A percentile compares a stretch with the other conserved stretches of the same genome.
Conservation (phyloP, 2,797 vertebrate genomes). For the Ciconia nigra region DNA sequence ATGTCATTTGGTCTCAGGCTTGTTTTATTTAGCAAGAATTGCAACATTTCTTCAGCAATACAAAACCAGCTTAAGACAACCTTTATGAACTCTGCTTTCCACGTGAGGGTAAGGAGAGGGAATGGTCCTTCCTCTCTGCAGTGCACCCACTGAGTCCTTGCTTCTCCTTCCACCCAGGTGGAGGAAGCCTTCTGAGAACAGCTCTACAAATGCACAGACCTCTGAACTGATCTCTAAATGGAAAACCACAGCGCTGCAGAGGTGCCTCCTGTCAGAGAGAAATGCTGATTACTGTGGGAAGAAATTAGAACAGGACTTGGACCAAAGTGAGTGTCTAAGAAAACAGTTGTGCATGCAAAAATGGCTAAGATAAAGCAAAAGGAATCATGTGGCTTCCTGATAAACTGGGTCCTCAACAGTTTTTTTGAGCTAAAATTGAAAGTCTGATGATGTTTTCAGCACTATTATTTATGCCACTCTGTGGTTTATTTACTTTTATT, state of each 20-base stretch:
- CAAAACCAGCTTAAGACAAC: neutral
- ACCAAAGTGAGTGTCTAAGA: neutral
- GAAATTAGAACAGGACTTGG: neutral
- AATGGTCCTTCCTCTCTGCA: neutral
- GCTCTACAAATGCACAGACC: neutral
- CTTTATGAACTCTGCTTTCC: neutral
- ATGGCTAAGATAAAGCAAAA: neutral
- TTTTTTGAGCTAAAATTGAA: constrained; percentile 11
- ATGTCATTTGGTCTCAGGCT: neutral
- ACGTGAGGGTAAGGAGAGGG: neutral
- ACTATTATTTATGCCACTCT: neutral
- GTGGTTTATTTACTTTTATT: neutral
- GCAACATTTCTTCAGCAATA: neutral
- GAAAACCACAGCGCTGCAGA: neutral
- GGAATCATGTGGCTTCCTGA: neutral
- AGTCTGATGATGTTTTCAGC: neutral
- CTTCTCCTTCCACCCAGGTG: neutral
- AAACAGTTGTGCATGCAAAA: neutral
- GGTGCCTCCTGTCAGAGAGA: neutral
- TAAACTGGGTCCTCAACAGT: neutral
- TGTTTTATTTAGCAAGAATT: neutral
- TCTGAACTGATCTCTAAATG: neutral
- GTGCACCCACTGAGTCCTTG: neutral
- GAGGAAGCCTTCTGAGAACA: neutral
- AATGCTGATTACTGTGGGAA: neutral